A percentile compares a stretch with the other conserved stretches of the same genome.
Conservation (phyloP, 1,140 invertebrate genomes). For the Drosophila ogumai region DNA sequence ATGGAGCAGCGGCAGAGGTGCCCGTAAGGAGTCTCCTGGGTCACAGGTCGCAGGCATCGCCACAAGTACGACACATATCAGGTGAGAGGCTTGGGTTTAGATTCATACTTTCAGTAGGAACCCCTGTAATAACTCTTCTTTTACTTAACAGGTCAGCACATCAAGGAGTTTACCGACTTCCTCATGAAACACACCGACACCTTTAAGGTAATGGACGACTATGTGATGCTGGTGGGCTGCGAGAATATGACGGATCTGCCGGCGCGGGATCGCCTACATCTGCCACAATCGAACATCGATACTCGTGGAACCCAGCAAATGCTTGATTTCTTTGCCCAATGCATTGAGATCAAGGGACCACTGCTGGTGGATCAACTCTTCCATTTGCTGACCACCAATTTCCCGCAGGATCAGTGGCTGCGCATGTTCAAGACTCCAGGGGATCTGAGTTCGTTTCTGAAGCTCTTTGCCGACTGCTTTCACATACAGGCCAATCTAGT, state of each 20-base stretch:
- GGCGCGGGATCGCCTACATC: slow-evolving; percentile 86
- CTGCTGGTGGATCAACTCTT: slow-evolving; percentile 94
- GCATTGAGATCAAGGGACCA: slow-evolving; percentile 91
- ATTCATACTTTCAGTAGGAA: not conserved
- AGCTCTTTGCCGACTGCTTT: slow-evolving; percentile 95
- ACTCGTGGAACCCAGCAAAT: slow-evolving; percentile 91
- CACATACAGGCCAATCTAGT: slow-evolving; percentile 95
- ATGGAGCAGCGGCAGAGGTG: slow-evolving; percentile 95
- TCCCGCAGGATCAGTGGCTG: slow-evolving; percentile 91
- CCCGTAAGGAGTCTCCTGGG: slow-evolving; percentile 97
- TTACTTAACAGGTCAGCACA: slow-evolving; percentile 90
- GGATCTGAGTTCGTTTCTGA: slow-evolving; percentile 94
- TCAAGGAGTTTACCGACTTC: slow-evolving; percentile 97
- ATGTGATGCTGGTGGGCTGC: slow-evolving; percentile 88
- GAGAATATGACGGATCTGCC: slow-evolving; percentile 87
- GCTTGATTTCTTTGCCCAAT: slow-evolving; percentile 91
- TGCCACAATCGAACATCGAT: slow-evolving; percentile 92
- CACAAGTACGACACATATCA: slow-evolving; percentile 97
- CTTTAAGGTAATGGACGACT: slow-evolving; percentile 95
- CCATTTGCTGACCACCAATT: slow-evolving; percentile 91
- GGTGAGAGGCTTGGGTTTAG: slow-evolving; percentile 76
- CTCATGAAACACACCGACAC: slow-evolving; percentile 93
- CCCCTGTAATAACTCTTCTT: not conserved
- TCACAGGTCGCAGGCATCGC: slow-evolving; percentile 96
- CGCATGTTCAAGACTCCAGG: slow-evolving; percentile 94